Evolutionary conservation across 2,113 vertebrate genomes (phyloP).

Genomic region (Coryphaenoides rupestris): DNA sequence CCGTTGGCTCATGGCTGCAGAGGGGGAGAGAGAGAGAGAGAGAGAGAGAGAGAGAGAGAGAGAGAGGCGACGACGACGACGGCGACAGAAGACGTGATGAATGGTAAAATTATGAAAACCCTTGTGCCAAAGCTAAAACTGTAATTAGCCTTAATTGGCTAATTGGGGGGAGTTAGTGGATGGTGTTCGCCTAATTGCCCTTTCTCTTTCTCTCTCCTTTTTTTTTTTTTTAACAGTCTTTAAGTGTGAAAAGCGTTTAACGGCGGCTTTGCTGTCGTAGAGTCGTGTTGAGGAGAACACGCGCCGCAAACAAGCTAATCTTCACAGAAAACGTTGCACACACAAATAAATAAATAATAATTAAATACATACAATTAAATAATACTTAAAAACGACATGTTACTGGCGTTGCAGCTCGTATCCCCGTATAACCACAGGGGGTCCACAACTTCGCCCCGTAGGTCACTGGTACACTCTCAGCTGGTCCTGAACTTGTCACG

Average conservation of each 20-base stretch:
- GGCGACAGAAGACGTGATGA: slow-evolving; percentile 58
- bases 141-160: slow-evolving; percentile 73
- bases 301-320: neutral
- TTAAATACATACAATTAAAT: too few relatives aligned
- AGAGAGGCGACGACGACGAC: too few relatives aligned
- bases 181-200: slow-evolving; percentile 56
- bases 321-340: too few relatives aligned
- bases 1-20: slow-evolving; percentile 44
- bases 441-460: too few relatives aligned
- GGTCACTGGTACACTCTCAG: too few relatives aligned
- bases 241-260: slow-evolving; percentile 25
- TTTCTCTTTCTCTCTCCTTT: slow-evolving; percentile 7
- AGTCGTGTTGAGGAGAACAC: neutral
- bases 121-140: slow-evolving; percentile 65
- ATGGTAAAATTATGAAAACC: slow-evolving; percentile 67
- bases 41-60: too few relatives aligned
- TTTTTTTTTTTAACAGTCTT: slow-evolving; percentile 35
- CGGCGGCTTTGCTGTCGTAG: slow-evolving; percentile 9
- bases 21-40: too few relatives aligned
- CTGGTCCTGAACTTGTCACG: too few relatives aligned
- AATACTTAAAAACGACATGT: too few relatives aligned
- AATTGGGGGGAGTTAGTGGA: slow-evolving; percentile 64
- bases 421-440: too few relatives aligned
- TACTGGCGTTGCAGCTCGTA: too few relatives aligned
- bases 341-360: too few relatives aligned